These are phyloP conservation scores for Ganaspis sp. DNA, from an alignment of 1,140 invertebrate genomes.

Conservation along the genomic window DNA sequence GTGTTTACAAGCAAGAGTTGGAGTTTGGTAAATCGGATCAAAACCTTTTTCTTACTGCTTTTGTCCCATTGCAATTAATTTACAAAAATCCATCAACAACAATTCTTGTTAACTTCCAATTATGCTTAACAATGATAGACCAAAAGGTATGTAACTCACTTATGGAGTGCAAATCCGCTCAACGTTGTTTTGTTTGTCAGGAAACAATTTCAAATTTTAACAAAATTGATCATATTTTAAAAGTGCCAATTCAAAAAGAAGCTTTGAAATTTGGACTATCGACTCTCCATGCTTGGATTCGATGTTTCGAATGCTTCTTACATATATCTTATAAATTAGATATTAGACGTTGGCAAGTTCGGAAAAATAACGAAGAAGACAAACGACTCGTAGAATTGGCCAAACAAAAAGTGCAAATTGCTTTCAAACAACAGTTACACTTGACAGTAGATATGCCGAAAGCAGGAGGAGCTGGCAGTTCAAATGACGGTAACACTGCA, in stretches of 20 bases:
- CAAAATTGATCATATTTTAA: constrained; percentile 43
- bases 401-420: constrained; percentile 37
- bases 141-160: constrained; percentile 69
- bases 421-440: constrained; percentile 40
- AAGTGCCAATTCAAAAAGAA: constrained; percentile 43
- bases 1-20: constrained; percentile 59
- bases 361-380: constrained; percentile 36
- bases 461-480: constrained; percentile 56
- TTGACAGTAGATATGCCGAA: constrained; percentile 58
- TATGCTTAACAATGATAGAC: constrained; percentile 69
- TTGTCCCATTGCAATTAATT: constrained; percentile 54
- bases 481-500: constrained; percentile 67
- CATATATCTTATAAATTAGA: constrained; percentile 60
- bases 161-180: constrained; percentile 61
- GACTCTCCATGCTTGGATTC: constrained; percentile 63
- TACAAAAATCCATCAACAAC: background rate
- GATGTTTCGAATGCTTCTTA: constrained; percentile 60
- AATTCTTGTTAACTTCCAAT: constrained; percentile 46
- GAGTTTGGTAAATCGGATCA: constrained; percentile 45
- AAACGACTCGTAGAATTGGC: constrained; percentile 36
- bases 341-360: constrained; percentile 52
- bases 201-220: constrained; percentile 64
- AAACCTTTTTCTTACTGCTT: constrained; percentile 53
- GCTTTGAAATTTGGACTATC: constrained; percentile 63
- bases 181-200: constrained; percentile 65